phyloP scores from a whole-genome alignment of 2,797 vertebrate species.

The Eospalax fontanierii region DNA sequence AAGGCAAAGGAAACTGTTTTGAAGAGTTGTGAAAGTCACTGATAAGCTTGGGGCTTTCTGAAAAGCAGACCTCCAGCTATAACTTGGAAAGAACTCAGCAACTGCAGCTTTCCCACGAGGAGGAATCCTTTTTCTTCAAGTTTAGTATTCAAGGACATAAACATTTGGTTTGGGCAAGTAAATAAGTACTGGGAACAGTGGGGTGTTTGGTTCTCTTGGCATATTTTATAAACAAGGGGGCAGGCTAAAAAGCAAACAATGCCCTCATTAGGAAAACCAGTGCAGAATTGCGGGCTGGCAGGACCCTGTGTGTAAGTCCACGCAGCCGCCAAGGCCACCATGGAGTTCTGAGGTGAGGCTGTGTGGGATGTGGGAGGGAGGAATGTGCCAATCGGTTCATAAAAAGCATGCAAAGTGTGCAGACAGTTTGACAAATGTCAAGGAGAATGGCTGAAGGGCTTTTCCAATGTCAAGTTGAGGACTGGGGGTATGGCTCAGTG shows the following conservation, averaged over 20 bases:
- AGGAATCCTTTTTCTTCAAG: slow-evolving; percentile 74
- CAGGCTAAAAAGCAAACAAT: slow-evolving; percentile 78
- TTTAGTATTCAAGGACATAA: slow-evolving; percentile 82
- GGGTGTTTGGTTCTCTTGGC: slow-evolving; percentile 80
- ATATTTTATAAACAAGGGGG: slow-evolving; percentile 83
- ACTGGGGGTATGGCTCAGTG: background rate
- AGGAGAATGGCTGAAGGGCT: background rate
- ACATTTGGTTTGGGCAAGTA: slow-evolving; percentile 83
- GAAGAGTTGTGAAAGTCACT: slow-evolving; percentile 10
- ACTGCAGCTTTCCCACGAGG: slow-evolving; percentile 64
- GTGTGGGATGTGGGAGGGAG: background rate
- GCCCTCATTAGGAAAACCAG: slow-evolving; percentile 77
- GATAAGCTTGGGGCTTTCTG: background rate
- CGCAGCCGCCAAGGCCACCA: background rate
- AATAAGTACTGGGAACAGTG: slow-evolving; percentile 73
- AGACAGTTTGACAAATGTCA: slow-evolving; percentile 41
- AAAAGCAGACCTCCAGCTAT: slow-evolving; percentile 33
- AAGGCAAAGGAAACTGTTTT: background rate
- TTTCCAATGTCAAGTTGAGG: background rate
- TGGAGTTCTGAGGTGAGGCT: background rate
- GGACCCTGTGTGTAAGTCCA: slow-evolving; percentile 34
- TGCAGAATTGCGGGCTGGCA: slow-evolving; percentile 53
- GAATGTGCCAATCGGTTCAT: background rate
- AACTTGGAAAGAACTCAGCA: slow-evolving; percentile 44
- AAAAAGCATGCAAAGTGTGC: background rate